A percentile compares a stretch with the other conserved stretches of the same genome.
phyloP scores from a whole-genome alignment of 2,797 vertebrate species.

The Phoxinus dragarum region DNA sequence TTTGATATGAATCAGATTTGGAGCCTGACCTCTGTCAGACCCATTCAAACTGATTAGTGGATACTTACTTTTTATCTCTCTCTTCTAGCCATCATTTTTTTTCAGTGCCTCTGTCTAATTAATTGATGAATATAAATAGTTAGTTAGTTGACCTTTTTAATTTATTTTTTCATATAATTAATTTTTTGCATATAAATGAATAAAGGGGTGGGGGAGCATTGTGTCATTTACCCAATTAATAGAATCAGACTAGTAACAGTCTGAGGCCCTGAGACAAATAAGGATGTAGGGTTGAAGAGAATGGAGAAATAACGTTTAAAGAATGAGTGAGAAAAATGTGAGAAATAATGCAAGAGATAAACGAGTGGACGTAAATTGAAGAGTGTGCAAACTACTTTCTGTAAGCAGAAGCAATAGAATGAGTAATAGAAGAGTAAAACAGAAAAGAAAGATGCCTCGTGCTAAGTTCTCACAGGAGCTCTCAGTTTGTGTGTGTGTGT shows the following conservation, averaged over 20 bases:
- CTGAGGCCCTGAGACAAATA: neutral
- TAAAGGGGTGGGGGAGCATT: too few relatives aligned
- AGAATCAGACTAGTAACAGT: neutral
- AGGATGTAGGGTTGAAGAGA: neutral
- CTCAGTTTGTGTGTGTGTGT: neutral
- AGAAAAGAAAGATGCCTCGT: neutral
- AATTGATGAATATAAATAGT: too few relatives aligned
- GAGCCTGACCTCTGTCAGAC: neutral
- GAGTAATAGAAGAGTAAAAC: neutral
- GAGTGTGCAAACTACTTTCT: neutral
- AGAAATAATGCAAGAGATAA: neutral
- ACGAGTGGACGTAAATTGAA: neutral
- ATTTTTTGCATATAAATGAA: neutral
- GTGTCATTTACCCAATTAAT: too few relatives aligned
- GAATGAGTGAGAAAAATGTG: neutral
- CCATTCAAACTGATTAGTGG: neutral
- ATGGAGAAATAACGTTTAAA: neutral
- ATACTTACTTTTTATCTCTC: neutral
- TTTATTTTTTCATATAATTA: neutral
- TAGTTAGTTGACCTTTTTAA: too few relatives aligned
- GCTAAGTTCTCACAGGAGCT: neutral
- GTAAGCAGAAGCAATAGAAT: neutral
- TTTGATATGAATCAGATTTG: slow-evolving; percentile 34
- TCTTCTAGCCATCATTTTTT: neutral
- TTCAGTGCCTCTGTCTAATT: neutral